These are phyloP conservation scores for Chloroceryle amazona DNA, from an alignment of 2,797 vertebrate species.

Conservation along the genomic window DNA sequence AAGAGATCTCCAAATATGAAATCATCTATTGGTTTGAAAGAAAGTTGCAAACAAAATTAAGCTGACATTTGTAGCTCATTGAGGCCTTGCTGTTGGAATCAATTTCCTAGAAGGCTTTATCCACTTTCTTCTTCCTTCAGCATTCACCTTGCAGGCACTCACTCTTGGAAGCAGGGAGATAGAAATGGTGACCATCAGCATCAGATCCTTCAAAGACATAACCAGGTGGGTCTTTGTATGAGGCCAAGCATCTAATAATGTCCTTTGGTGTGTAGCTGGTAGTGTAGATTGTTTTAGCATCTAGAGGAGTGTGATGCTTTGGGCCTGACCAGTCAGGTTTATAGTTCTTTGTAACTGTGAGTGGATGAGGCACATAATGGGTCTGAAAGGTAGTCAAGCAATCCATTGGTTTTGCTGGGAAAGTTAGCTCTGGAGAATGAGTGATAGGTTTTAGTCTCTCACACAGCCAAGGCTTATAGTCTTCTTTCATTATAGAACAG, in stretches of 20 bases:
- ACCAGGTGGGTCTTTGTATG: slow-evolving; percentile 55
- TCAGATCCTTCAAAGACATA: slow-evolving; percentile 54
- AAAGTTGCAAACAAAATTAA: slow-evolving; percentile 19
- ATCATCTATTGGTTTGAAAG: slow-evolving; percentile 18
- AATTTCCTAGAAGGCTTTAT: not conserved
- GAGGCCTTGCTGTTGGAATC: not conserved
- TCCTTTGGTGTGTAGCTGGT: slow-evolving; percentile 72
- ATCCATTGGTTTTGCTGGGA: slow-evolving; percentile 55
- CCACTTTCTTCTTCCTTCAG: not conserved
- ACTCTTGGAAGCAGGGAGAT: not conserved
- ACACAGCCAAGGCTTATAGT: slow-evolving; percentile 63
- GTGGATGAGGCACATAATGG: slow-evolving; percentile 58
- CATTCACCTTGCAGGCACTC: not conserved
- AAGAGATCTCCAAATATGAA: slow-evolving; percentile 22
- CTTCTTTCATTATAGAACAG: slow-evolving; percentile 63
- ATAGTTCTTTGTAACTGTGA: slow-evolving; percentile 38
- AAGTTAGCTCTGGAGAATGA: not conserved
- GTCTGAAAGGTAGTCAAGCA: slow-evolving; percentile 47
- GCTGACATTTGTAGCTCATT: slow-evolving; percentile 24
- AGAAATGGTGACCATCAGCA: slow-evolving; percentile 67
- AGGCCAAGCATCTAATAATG: slow-evolving; percentile 48
- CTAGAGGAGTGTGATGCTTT: not conserved
- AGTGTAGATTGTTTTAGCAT: slow-evolving; percentile 37
- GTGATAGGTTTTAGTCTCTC: not conserved
- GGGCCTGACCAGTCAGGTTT: slow-evolving; percentile 37